phyloP scores from a whole-genome alignment of 2,797 vertebrate genomes.

The Sebastes alutus region DNA sequence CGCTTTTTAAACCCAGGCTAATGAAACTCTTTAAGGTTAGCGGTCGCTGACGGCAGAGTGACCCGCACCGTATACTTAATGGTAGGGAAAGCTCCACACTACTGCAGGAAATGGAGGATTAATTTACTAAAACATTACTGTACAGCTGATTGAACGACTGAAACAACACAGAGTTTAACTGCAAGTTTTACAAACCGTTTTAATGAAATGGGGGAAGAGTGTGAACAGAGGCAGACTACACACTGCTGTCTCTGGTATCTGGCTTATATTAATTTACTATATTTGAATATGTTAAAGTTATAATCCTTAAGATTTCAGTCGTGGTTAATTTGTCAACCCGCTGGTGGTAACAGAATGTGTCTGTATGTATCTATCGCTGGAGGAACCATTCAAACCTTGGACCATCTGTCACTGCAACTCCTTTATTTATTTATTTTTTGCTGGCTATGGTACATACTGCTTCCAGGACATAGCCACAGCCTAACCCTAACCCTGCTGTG shows the following conservation, averaged over 20 bases:
- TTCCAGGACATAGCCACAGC: too few species aligned
- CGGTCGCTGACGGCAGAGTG: slow-evolving; percentile 19
- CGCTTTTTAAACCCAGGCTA: slow-evolving; percentile 20
- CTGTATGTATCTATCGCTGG: not conserved
- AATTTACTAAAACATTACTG: slow-evolving; percentile 1
- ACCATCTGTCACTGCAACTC: not conserved
- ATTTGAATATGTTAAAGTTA: not conserved
- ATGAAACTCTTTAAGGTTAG: slow-evolving; percentile 36
- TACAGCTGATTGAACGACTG: slow-evolving; percentile 10
- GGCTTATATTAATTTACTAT: not conserved
- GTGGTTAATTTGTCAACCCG: not conserved
- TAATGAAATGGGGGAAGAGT: not conserved
- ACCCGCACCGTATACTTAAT: slow-evolving; percentile 20
- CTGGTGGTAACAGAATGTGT: too few species aligned
- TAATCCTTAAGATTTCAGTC: not conserved
- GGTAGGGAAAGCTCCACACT: not conserved
- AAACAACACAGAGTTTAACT: slow-evolving; percentile 5
- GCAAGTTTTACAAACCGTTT: slow-evolving; percentile 15
- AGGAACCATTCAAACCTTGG: not conserved
- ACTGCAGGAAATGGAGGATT: slow-evolving; percentile 12
- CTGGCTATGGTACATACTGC: not conserved
- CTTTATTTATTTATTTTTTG: not conserved
- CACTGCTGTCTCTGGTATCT: not conserved
- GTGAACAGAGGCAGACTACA: not conserved
- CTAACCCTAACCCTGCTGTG: not conserved